These are phyloP conservation scores for Gerris lacustris DNA, from an alignment of 2,888 invertebrate genomes.

Conservation along the genomic window DNA sequence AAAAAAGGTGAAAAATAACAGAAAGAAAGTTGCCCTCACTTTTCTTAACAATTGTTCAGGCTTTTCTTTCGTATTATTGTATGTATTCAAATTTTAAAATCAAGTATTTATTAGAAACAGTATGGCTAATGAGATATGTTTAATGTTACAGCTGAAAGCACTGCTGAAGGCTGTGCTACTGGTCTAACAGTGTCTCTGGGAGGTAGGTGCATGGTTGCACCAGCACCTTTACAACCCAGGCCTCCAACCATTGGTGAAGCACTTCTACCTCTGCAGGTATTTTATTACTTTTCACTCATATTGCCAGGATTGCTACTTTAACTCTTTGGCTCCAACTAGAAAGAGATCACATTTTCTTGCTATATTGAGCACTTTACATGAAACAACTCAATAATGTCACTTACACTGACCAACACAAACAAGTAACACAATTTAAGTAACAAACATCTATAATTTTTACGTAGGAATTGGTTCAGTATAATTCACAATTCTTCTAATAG, in stretches of 20 bases:
- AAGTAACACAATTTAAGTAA: too few relatives aligned
- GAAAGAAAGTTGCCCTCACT: slow-evolving; percentile 33
- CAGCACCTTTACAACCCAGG: slow-evolving; percentile 30
- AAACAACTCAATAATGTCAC: neutral
- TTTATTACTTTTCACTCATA: neutral
- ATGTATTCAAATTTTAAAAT: too few relatives aligned
- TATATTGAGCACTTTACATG: neutral
- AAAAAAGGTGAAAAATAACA: slow-evolving; percentile 36
- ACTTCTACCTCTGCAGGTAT: slow-evolving; percentile 58
- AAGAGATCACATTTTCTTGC: neutral
- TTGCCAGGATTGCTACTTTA: too few relatives aligned
- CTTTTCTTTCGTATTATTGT: too few relatives aligned
- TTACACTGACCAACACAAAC: too few relatives aligned
- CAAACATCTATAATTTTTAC: too few relatives aligned
- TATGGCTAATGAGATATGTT: too few relatives aligned
- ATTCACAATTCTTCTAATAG: too few relatives aligned
- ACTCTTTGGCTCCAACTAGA: neutral
- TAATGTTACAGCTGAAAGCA: neutral
- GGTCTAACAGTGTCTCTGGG: slow-evolving; percentile 21
- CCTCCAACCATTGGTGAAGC: slow-evolving; percentile 49
- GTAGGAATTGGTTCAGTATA: too few relatives aligned
- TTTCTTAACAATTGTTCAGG: slow-evolving; percentile 35
- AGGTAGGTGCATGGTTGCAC: slow-evolving; percentile 29
- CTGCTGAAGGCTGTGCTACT: slow-evolving; percentile 12
- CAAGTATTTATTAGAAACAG: too few relatives aligned